Evolutionary conservation across 92 coral and sea anemone species (phyloP).

Genomic region (Parazoanthus darwini): DNA sequence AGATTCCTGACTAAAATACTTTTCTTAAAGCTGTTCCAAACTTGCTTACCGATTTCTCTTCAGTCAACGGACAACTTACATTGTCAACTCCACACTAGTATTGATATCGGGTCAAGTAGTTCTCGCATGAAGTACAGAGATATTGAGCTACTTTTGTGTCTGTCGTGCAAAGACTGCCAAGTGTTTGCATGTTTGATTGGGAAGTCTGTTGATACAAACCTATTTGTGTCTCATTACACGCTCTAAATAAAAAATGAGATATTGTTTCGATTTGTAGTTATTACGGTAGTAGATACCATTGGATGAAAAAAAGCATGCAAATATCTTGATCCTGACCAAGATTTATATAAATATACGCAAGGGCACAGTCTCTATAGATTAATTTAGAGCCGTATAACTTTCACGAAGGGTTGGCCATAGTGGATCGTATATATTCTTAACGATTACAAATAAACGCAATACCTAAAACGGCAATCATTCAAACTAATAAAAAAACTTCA

Average conservation of each 20-base stretch:
- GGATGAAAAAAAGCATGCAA: slow-evolving; percentile 6
- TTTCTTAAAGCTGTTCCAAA: background rate
- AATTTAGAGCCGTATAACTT: background rate
- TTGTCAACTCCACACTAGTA: background rate
- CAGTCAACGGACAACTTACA: background rate
- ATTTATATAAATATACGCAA: slow-evolving; percentile 1
- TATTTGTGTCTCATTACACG: slow-evolving; percentile 22
- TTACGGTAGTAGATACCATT: slow-evolving; percentile 4
- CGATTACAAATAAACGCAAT: background rate
- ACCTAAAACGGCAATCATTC: background rate
- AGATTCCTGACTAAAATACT: background rate
- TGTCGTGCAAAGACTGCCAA: slow-evolving; percentile 2
- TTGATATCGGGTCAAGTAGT: background rate
- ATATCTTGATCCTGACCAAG: background rate
- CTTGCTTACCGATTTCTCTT: background rate
- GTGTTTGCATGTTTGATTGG: slow-evolving; percentile 10
- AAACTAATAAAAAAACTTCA: background rate
- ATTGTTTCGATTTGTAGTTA: slow-evolving; percentile 30
- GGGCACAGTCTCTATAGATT: background rate
- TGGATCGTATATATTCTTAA: background rate
- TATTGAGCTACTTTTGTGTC: background rate
- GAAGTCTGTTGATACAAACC: slow-evolving; percentile 20
- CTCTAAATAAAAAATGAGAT: slow-evolving; percentile 1
- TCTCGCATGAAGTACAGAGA: background rate
- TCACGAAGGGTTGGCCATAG: background rate